Percentiles rank a stretch among this genome's conserved stretches.
phyloP scores from a whole-genome alignment of 53 echinoderm and acorn worm species.

The Antedon mediterranea region DNA sequence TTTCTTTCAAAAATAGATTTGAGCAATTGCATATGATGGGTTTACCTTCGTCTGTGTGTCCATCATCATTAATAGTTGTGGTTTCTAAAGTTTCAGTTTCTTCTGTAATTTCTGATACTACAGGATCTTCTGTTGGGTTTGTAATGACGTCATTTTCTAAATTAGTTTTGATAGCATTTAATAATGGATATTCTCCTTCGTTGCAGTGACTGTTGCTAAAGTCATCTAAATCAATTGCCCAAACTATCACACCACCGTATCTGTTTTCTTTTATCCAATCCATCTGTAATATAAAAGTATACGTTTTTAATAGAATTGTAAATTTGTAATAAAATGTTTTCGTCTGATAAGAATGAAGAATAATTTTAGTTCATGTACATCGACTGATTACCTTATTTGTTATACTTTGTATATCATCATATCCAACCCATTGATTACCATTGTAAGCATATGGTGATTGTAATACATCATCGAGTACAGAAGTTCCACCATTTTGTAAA shows the following conservation, averaged over 20 bases:
- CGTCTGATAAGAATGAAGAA: too few relatives aligned
- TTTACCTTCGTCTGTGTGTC: too few relatives aligned
- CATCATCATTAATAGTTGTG: too few relatives aligned
- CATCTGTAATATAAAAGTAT: slow-evolving; percentile 15
- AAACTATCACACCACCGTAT: slow-evolving; percentile 27
- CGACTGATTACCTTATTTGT: slow-evolving; percentile 18
- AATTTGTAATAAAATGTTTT: too few relatives aligned
- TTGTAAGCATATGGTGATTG: slow-evolving; percentile 12
- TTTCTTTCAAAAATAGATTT: too few relatives aligned
- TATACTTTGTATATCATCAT: slow-evolving; percentile 12
- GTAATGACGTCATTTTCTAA: not conserved
- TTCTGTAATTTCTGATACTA: too few relatives aligned
- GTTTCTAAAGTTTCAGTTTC: too few relatives aligned
- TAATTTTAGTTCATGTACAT: too few relatives aligned
- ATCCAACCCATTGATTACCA: slow-evolving; percentile 27
- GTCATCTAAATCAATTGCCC: slow-evolving; percentile 36
- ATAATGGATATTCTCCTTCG: slow-evolving; percentile 15
- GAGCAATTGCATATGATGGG: too few relatives aligned
- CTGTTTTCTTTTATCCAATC: slow-evolving; percentile 6
- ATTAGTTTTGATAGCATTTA: slow-evolving; percentile 14
- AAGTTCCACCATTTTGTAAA: slow-evolving; percentile 8
- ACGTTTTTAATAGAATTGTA: too few relatives aligned
- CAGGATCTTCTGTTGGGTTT: too few relatives aligned
- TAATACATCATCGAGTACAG: slow-evolving; percentile 2
- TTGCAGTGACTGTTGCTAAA: slow-evolving; percentile 9